Percentiles rank a stretch among this genome's conserved stretches.
These are phyloP conservation scores for Centruroides sculpturatus DNA, from an alignment of 1,140 invertebrate species.

Conservation along the genomic window DNA sequence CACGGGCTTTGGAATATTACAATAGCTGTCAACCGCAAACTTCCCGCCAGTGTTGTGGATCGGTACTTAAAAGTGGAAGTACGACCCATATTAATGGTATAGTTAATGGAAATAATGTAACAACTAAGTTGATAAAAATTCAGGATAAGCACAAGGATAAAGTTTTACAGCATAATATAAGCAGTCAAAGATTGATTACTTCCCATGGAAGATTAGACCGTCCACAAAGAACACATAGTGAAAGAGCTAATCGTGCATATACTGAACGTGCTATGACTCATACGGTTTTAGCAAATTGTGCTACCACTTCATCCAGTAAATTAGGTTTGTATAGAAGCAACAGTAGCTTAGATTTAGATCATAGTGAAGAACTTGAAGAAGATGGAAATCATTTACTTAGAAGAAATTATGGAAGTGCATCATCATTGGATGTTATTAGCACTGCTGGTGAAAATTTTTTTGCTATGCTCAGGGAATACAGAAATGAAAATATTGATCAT, in stretches of 20 bases:
- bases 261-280: conserved; percentile 4
- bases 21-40: conserved; percentile 14
- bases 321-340: conserved; percentile 39
- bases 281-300: conserved; percentile 1
- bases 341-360: conserved; percentile 49
- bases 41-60: background rate
- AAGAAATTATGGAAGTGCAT: conserved; percentile 45
- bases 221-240: conserved; percentile 18
- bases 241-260: conserved; percentile 9
- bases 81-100: conserved; percentile 14
- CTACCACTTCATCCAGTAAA: conserved; percentile 2
- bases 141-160: background rate
- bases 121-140: conserved; percentile 5
- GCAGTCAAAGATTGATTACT: background rate
- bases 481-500: conserved; percentile 38
- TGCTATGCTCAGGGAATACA: conserved; percentile 56
- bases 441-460: conserved; percentile 50
- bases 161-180: background rate
- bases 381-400: conserved; percentile 20
- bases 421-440: conserved; percentile 48
- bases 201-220: conserved; percentile 5
- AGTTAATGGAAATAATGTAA: conserved; percentile 11
- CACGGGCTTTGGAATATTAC: conserved; percentile 14
- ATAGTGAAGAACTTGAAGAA: conserved; percentile 25
- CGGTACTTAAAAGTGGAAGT: conserved; percentile 13